Percentiles rank a stretch among this genome's conserved stretches.
These are phyloP conservation scores for Drosophila mettleri DNA, from an alignment of 2,888 invertebrate species.

Conservation along the genomic window DNA sequence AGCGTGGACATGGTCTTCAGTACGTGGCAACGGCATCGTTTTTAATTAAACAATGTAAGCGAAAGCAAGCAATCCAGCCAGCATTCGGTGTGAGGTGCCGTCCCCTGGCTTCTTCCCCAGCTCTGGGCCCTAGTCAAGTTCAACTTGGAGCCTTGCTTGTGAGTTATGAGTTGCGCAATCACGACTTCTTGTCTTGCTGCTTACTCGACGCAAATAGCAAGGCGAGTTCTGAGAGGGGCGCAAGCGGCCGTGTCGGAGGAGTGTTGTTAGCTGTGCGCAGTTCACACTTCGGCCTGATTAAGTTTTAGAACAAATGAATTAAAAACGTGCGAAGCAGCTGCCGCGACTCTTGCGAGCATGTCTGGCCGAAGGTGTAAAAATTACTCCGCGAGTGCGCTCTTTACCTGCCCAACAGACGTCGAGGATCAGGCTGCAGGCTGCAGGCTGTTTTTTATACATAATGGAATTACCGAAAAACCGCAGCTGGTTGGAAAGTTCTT, in stretches of 20 bases:
- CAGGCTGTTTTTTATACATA: slow-evolving; percentile 48
- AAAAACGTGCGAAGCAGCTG: slow-evolving; percentile 65
- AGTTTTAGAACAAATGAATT: slow-evolving; percentile 82
- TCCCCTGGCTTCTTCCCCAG: slow-evolving; percentile 18
- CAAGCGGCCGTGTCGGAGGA: slow-evolving; percentile 14
- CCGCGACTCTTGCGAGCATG: slow-evolving; percentile 36
- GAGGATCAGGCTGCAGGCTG: slow-evolving; percentile 33
- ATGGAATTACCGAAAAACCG: slow-evolving; percentile 39
- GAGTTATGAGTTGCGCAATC: slow-evolving; percentile 85
- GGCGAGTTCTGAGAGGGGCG: slow-evolving; percentile 1
- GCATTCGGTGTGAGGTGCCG: slow-evolving; percentile 52
- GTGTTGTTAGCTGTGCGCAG: slow-evolving; percentile 28
- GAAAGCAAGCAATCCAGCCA: slow-evolving; percentile 27
- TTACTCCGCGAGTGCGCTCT: slow-evolving; percentile 54
- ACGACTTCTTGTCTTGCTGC: slow-evolving; percentile 83
- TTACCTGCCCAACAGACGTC: slow-evolving; percentile 59
- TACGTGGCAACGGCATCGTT: slow-evolving; percentile 68
- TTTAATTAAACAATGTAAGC: slow-evolving; percentile 84
- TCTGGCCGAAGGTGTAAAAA: slow-evolving; percentile 64
- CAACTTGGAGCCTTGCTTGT: slow-evolving; percentile 67
- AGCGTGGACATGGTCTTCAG: slow-evolving; percentile 65
- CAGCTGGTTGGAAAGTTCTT: slow-evolving; percentile 65
- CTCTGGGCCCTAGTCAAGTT: slow-evolving; percentile 50
- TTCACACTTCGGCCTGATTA: slow-evolving; percentile 69
- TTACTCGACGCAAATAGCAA: neutral